Evolutionary conservation across 2,113 vertebrate species (phyloP), one percentile per base, ranked within the genome.

Genomic region (Oryctolagus cuniculus): DNA sequence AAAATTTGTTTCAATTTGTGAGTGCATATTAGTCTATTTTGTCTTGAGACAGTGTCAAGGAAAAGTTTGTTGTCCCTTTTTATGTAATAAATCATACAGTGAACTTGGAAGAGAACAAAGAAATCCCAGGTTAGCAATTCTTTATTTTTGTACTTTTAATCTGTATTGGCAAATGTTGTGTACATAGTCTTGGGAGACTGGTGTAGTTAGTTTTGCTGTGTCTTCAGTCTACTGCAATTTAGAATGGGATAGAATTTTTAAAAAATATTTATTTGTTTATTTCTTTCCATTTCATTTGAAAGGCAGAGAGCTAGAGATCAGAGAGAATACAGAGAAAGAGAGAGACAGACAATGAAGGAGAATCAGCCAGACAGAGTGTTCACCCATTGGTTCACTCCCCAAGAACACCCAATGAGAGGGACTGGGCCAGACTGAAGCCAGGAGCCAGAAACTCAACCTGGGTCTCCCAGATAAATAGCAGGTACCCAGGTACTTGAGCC

Each of bases 1-100:
- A 95, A 92, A 66, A 36, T 17, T 36, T 83, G 4, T 10, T 79
- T 94, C 83, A 5, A 70, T 92, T 87, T 49, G 70, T 92, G 78
- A 0, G 17, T 13, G 6, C 67, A 87, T 80, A 11, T 0, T 87
- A 13, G 58, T 79, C 10, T 91, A 21, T 83, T 55, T 5, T 72
- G 51, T 70, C 61, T 94, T 92, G n/a, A 19, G 3, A 90, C 53
- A 58, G 53, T 87, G 49, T 75, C 22, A 75, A 80, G 21, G n/a
- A 3, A 89, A 93, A 82, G 44, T 85, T 89, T 29, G 16, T 36
- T 89, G 9, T n/a, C 73, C n/a, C 29, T 27, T 49, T 9, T 63
- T 69, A 34, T 55, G n/a, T 38, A 73, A 53, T 36, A 69, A 34
- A 17, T 75, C 17, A 63, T 49, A 38, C 4, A 55, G 9, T 55